Evolutionary conservation across 2,797 vertebrate species (phyloP), one percentile per base, ranked within the genome.

Genomic region (Eleutherodactylus coqui): DNA sequence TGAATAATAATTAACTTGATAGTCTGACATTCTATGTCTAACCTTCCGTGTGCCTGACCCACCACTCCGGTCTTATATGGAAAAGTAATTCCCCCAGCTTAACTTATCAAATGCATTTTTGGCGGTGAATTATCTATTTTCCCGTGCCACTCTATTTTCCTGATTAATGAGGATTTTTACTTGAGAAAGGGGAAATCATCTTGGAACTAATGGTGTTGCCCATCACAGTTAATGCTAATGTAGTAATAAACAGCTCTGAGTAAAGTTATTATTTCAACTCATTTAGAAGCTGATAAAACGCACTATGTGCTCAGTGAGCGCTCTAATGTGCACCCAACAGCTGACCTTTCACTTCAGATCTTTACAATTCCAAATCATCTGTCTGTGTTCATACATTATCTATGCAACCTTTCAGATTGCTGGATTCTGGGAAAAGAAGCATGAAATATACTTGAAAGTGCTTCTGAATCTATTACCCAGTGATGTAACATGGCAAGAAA

Each of bases 241-340:
- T 72, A 67, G 80, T 82, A 55, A 82, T 82, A 86, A 86, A 86
- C 72, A 82, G 85, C 72, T 76, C 79, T 70, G 79, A 82, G 77
- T 82, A 82, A 86, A 77, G 72, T 82, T 86, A 86, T 86, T 86
- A 86, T 82, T 86, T 72, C 72, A 69, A 82, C 85, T 86, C 69
- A 86, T 86, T 64, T 69, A 86, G 45, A 82, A 47, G 43, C 72
- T 76, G 72, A 72, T 43, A 75, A 77, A 53, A 82, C 51, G 70
- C 55, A n/a, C 72, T 82, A 34, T 34, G 55, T 72, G 70, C 70
- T 81, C 79, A 73, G 43, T 76, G 38, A 79, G 53, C 78, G 64
- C 81, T 75, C 55, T 81, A 81, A 86, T 86, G 36, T 67, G 85
- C 24, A 64, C 77, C 75, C 55, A 75, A 49, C 53, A 60, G 72